phyloP scores from a whole-genome alignment of 37 sponge, comb jelly and placozoan genomes.

The Chondrilla cf. caribensis region DNA sequence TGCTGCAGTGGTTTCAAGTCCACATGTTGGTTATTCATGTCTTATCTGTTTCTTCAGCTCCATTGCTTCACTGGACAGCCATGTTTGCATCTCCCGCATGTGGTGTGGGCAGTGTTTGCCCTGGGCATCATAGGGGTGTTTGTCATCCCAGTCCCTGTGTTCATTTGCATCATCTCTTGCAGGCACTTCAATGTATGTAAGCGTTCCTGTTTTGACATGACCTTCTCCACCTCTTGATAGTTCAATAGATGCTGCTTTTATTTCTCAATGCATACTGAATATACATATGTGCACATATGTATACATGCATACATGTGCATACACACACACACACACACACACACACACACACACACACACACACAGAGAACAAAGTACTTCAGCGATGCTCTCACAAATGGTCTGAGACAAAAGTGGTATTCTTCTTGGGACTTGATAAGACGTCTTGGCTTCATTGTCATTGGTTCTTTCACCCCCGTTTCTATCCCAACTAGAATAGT shows the following conservation, averaged over 20 bases:
- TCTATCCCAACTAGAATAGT: not conserved
- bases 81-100: not conserved
- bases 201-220: too few relatives aligned
- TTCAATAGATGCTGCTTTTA: too few relatives aligned
- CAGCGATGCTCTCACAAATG: conserved; percentile 67
- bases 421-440: conserved; percentile 71
- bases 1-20: too few relatives aligned
- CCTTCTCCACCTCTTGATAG: too few relatives aligned
- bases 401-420: conserved; percentile 53
- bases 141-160: not conserved
- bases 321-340: too few relatives aligned
- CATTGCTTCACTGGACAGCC: not conserved
- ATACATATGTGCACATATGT: too few relatives aligned
- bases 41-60: not conserved
- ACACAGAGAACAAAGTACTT: conserved; percentile 53
- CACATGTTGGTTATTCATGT: too few relatives aligned
- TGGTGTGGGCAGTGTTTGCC: not conserved
- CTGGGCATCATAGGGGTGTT: not conserved
- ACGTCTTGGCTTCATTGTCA: conserved; percentile 51
- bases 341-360: too few relatives aligned
- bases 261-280: too few relatives aligned
- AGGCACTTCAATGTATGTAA: not conserved
- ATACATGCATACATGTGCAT: too few relatives aligned
- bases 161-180: not conserved
- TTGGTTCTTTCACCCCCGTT: not conserved